These are phyloP conservation scores for Lanius collurio DNA, from an alignment of 2,113 vertebrate species.

Conservation along the genomic window DNA sequence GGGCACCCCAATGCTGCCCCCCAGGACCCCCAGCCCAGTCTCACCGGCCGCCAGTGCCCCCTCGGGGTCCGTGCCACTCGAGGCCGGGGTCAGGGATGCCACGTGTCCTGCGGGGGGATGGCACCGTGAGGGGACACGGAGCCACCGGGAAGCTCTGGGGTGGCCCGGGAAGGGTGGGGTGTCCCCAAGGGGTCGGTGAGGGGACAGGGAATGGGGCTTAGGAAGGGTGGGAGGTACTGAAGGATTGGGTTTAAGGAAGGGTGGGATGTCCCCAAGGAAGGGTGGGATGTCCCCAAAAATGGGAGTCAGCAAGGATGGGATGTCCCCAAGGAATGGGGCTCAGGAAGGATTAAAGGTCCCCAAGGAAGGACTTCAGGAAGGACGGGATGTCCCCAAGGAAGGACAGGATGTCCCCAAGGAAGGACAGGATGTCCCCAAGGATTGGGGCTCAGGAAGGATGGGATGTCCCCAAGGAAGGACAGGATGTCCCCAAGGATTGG, in stretches of 20 bases:
- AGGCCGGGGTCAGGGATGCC: background rate
- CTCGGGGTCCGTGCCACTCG: rapidly evolving
- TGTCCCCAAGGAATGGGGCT: background rate
- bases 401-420: background rate
- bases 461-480: rapidly evolving
- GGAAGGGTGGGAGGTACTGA: background rate
- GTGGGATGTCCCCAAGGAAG: background rate
- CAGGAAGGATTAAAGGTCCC: no score
- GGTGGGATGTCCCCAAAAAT: background rate
- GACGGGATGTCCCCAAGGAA: background rate
- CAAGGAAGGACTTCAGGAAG: no score
- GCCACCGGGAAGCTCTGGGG: background rate
- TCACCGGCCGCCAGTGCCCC: background rate
- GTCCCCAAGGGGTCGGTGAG: background rate
- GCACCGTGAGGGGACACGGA: background rate
- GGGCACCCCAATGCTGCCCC: background rate
- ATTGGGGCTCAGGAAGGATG: no score
- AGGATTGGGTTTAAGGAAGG: rapidly evolving
- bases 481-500: background rate
- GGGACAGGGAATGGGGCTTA: background rate
- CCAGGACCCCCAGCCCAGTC: rapidly evolving
- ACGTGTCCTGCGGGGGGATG: background rate
- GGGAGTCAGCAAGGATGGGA: rapidly evolving
- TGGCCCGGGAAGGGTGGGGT: background rate
- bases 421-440: no score